Base-by-base conservation (phyloP, 2,888 invertebrate genomes). In the Cryptus armator region DNA sequence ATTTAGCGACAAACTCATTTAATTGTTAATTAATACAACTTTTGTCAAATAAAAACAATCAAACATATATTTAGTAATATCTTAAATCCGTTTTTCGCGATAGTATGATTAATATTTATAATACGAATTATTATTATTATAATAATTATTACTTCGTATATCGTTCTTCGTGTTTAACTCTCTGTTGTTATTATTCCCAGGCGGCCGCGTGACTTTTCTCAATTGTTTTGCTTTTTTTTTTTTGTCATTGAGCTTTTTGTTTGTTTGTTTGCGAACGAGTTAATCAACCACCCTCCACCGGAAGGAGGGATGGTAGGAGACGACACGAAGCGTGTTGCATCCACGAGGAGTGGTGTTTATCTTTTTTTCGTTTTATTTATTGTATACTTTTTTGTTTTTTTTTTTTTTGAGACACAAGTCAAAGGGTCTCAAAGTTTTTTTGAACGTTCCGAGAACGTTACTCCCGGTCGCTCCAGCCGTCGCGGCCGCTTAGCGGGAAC, bases 401-500 rank as follows among this genome's bases (percentile, higher is more conserved):
- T 14, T 24, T 24, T 48, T 46, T 68, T 46, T 46, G 43, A 67
- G 66, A 43, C n/a, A 37, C 64, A 24, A 67, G 16, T 67, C 44
- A 37, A 12, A 37, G 14, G 9, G 48, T 68, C 12, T 46, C 29
- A 12, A 37, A 29, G 56, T 44, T 14, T 68, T 68, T 5, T 44
- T 6, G 4, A 5, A 48, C 43, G 43, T 53, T 37, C n/a, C 46
- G 48, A 70, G 29, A 78, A 70, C 48, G 56, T 75, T 48, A 16
- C 51, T 37, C 90, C 86, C 76, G 83, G 81, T 88, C 89, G 90
- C 89, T 92, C 92, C 90, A 92, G 91, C 90, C 92, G 91, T 90
- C 91, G 91, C 93, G 93, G 91, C 92, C 93, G 93, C 92, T 92
- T 91, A 91, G 93, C 93, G 93, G 92, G 91, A 92, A 92, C 92